Evolutionary conservation across 1,140 invertebrate genomes (phyloP).

Genomic region (Thalassaphorura encarpata): DNA sequence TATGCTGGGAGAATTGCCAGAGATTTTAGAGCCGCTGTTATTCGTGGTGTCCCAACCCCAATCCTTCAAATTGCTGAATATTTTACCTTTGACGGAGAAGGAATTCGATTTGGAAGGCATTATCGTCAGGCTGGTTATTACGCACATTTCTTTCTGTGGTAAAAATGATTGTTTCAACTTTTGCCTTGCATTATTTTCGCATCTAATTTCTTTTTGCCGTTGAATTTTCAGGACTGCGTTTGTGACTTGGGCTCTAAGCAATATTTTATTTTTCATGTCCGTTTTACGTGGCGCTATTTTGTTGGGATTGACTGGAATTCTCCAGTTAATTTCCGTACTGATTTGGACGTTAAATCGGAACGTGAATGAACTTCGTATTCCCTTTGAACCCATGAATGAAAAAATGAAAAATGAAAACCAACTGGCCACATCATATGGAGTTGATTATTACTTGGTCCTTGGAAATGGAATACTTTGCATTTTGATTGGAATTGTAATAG

Average conservation of each 20-base stretch:
- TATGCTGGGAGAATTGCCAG: constrained; percentile 46
- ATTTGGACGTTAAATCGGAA: constrained; percentile 47
- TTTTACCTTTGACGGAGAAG: constrained; percentile 49
- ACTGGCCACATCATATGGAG: constrained; percentile 41
- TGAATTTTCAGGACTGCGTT: constrained; percentile 47
- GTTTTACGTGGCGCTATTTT: constrained; percentile 45
- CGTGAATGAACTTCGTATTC: constrained; percentile 44
- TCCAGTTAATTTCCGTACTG: constrained; percentile 37
- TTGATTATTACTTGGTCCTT: constrained; percentile 46
- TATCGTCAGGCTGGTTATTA: constrained; percentile 55
- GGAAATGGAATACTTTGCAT: constrained; percentile 44
- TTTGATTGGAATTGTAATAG: constrained; percentile 38
- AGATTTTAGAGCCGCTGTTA: constrained; percentile 47
- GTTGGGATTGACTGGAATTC: constrained; percentile 42
- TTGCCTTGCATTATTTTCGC: too few species aligned
- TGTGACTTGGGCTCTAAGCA: constrained; percentile 46
- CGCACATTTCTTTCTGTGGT: constrained; percentile 50
- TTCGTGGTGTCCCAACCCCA: constrained; percentile 47
- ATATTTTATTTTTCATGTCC: constrained; percentile 47
- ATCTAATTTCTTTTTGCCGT: too few species aligned
- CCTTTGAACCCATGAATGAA: constrained; percentile 39
- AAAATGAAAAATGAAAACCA: constrained; percentile 19
- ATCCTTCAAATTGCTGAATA: constrained; percentile 55
- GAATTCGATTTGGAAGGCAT: constrained; percentile 47
- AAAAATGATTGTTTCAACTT: too few species aligned